phyloP scores from a whole-genome alignment of 2,888 invertebrate genomes.

The Mythimna loreyi region DNA sequence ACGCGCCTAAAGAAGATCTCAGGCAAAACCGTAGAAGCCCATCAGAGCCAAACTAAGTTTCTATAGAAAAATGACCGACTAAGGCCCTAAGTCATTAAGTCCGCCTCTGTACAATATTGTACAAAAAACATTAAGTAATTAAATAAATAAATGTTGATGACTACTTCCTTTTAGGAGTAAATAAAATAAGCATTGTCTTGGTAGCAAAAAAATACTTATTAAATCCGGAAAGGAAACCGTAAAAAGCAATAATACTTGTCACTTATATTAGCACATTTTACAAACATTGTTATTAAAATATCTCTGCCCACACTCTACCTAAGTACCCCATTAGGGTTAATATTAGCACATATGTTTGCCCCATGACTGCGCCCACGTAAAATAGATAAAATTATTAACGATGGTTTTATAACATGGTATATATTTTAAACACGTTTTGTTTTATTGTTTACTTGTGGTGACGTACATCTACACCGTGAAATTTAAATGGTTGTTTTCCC shows the following conservation, averaged over 20 bases:
- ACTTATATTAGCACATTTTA: conserved; percentile 32
- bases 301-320: conserved; percentile 36
- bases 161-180: neutral
- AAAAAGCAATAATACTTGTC: conserved; percentile 13
- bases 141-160: too few species aligned
- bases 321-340: conserved; percentile 30
- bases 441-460: conserved; percentile 15
- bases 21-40: too few species aligned
- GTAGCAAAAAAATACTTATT: neutral
- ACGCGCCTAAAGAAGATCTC: too few species aligned
- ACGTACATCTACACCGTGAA: neutral
- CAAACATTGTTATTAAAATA: conserved; percentile 16
- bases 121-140: too few species aligned
- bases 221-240: neutral
- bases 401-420: conserved; percentile 15
- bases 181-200: neutral
- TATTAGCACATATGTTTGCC: conserved; percentile 49
- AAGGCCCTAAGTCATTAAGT: too few species aligned
- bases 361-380: conserved; percentile 34
- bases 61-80: too few species aligned
- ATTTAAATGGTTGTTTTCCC: too few species aligned
- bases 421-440: conserved; percentile 20
- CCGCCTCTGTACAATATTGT: too few species aligned
- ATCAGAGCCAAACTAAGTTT: too few species aligned
- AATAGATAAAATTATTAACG: conserved; percentile 47